These are phyloP conservation scores for Tribolium freemani DNA, from an alignment of 2,888 invertebrate species.

Conservation along the genomic window DNA sequence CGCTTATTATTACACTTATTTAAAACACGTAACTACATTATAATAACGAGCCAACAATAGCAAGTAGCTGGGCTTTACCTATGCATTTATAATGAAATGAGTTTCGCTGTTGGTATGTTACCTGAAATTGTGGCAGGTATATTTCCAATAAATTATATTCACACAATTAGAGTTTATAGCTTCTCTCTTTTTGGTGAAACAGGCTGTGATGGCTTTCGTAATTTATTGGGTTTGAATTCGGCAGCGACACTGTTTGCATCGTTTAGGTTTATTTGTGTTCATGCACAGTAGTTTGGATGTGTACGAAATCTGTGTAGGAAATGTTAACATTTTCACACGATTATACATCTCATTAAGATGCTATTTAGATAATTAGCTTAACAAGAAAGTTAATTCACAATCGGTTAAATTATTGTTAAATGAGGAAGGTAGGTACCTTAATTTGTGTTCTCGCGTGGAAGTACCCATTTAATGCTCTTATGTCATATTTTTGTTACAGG, in stretches of 20 bases:
- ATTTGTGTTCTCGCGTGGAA: constrained; percentile 3
- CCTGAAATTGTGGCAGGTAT: constrained; percentile 47
- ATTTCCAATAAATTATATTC: constrained; percentile 54
- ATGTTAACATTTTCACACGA: constrained; percentile 29
- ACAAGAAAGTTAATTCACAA: background rate
- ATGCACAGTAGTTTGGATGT: constrained; percentile 20
- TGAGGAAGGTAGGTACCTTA: background rate
- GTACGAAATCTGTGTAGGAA: constrained; percentile 25
- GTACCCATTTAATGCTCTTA: background rate
- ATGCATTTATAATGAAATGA: constrained; percentile 2
- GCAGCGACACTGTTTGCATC: constrained; percentile 51
- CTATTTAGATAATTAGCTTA: constrained; percentile 24
- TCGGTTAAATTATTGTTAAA: background rate
- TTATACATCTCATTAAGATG: constrained; percentile 25
- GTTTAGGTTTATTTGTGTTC: constrained; percentile 44
- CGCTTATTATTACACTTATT: background rate
- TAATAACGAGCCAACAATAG: background rate
- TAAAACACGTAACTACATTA: background rate
- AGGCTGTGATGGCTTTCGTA: constrained; percentile 44
- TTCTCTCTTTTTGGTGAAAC: constrained; percentile 42
- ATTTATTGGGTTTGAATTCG: constrained; percentile 55
- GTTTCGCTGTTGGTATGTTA: constrained; percentile 7
- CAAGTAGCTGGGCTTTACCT: background rate
- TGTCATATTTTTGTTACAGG: constrained; percentile 2
- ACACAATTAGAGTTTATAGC: constrained; percentile 50